A percentile compares a stretch with the other conserved stretches of the same genome.
Conservation (phyloP, 2,888 invertebrate species). For the Diachrysia chrysitis region DNA sequence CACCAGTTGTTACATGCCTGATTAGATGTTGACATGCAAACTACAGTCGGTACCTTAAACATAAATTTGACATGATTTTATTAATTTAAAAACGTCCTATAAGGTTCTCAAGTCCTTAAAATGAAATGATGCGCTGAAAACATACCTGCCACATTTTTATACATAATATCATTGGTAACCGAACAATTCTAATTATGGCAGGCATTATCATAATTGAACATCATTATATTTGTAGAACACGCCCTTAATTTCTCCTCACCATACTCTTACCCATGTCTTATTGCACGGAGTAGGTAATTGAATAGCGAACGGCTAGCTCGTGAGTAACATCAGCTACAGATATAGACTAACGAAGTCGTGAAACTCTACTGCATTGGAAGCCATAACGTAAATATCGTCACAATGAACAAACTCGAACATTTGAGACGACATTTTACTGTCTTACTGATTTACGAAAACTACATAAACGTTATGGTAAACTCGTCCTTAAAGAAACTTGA, state of each 20-base stretch:
- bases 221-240: slow-evolving; percentile 61
- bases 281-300: slow-evolving; percentile 67
- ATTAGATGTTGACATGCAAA: too few relatives aligned
- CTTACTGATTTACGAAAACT: slow-evolving; percentile 37
- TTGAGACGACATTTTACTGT: slow-evolving; percentile 24
- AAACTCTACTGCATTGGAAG: slow-evolving; percentile 32
- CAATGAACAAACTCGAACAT: slow-evolving; percentile 32
- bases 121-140: too few relatives aligned
- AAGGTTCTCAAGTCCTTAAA: too few relatives aligned
- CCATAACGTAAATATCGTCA: slow-evolving; percentile 45
- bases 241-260: slow-evolving; percentile 61
- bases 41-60: too few relatives aligned
- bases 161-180: too few relatives aligned
- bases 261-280: slow-evolving; percentile 60
- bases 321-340: slow-evolving; percentile 58
- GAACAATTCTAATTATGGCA: slow-evolving; percentile 45
- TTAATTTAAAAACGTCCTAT: too few relatives aligned
- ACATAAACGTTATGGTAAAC: slow-evolving; percentile 15
- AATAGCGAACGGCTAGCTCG: slow-evolving; percentile 67
- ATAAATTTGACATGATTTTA: too few relatives aligned
- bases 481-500: slow-evolving; percentile 21
- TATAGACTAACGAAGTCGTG: slow-evolving; percentile 46
- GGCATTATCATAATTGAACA: slow-evolving; percentile 57
- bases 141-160: too few relatives aligned
- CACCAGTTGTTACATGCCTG: too few relatives aligned